Percentiles rank a stretch among this genome's conserved stretches.
Evolutionary conservation across 2,113 vertebrate species (phyloP).

Genomic region (Antechinus flavipes): DNA sequence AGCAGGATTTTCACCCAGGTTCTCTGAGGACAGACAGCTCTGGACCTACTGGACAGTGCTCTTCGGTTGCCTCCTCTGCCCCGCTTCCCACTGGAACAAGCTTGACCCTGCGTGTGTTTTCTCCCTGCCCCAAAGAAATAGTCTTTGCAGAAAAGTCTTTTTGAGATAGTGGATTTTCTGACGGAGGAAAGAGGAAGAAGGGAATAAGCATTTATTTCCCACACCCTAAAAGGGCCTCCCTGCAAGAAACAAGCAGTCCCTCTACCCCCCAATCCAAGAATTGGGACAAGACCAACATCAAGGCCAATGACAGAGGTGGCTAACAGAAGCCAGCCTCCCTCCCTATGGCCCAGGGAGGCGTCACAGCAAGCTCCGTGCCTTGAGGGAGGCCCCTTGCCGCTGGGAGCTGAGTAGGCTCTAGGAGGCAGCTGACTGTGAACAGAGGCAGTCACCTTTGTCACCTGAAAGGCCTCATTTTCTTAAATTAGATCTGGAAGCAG

Average conservation of each 20-base stretch:
- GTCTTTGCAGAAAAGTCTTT: background rate
- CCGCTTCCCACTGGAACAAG: background rate
- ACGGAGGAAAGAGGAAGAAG: background rate
- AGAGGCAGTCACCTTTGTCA: background rate
- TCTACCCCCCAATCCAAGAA: background rate
- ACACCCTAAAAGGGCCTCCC: background rate
- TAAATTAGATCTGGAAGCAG: background rate
- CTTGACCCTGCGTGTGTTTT: background rate
- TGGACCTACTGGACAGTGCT: background rate
- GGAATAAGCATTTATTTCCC: background rate
- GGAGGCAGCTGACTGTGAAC: background rate
- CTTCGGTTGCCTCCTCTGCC: background rate
- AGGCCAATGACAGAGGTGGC: background rate
- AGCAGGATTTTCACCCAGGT: background rate
- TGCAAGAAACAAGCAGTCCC: background rate
- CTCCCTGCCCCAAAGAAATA: background rate
- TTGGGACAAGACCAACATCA: background rate
- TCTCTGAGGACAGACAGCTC: background rate
- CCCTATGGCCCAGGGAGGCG: no score
- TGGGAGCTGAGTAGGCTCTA: background rate
- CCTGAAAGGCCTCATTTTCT: background rate
- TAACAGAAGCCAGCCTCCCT: background rate
- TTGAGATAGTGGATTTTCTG: background rate
- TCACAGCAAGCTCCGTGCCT: background rate
- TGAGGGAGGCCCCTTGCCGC: background rate